Base-by-base conservation (phyloP, 2,888 invertebrate genomes). In the Melanargia galathea region DNA sequence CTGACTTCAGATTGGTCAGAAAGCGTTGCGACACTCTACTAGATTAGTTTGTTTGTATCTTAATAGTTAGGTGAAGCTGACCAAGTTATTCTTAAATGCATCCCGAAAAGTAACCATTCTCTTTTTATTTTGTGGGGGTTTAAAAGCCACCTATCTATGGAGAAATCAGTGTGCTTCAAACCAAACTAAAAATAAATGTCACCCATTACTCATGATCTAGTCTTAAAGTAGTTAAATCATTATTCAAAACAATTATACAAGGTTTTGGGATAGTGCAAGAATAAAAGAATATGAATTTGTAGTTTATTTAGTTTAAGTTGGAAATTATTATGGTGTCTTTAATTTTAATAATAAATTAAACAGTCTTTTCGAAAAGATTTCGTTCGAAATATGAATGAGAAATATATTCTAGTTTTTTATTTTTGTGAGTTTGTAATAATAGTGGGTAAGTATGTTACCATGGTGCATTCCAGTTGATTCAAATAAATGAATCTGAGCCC, bases 191-290 rank as follows among this genome's bases (percentile, higher is more conserved):
- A 16, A 5, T 38, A 5, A 38, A 38, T 35, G n/a, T n/a, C n/a
- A 38, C n/a, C 13, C 4, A 4, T 38, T 20, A 20, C 40, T 40
- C 40, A n/a, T 16, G 5, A 43, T 60, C 55, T 66, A 66, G 51
- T 59, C 38, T 33, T 61, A 48, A 57, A 63, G 26, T 49, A 30
- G 54, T 18, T 55, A 56, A n/a, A 16, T 20, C 59, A 54, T 48
- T 57, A 52, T 60, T 35, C 11, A 59, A 49, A 52, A 59, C 46
- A 59, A 43, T 66, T 66, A 49, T 62, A 64, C 62, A 64, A 66
- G 62, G 64, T 64, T 66, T 66, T 59, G 52, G 49, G 43, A 64
- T 54, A 60, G 59, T 54, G 58, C 48, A 48, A 58, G 35, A 35
- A 35, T 58, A 8, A 13, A 30, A 45, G 1, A 40, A 38, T 8